Base-by-base conservation (phyloP, 2,797 vertebrate genomes). In the Scarus forsteni region DNA sequence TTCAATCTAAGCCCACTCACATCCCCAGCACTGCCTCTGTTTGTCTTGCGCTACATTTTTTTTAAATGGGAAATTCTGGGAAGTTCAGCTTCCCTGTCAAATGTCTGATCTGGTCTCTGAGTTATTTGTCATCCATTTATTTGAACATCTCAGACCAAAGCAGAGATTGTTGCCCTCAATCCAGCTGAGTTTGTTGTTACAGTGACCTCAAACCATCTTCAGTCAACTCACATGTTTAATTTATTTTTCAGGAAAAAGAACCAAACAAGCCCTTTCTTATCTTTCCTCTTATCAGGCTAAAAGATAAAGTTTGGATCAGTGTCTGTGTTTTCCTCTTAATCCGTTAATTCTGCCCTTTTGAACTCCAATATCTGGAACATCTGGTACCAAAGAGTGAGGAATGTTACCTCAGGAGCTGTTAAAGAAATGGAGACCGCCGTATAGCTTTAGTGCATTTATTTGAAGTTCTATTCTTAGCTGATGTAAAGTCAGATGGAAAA, bases 401-500 rank as follows among this genome's bases (percentile, higher is more conserved):
- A 82, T 79, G 73, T 76, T 66, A 79, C 66, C 51, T 76, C 46
- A 1, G 4, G 35, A 34, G 13, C 50, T 50, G 62, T 77, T 64
- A 80, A 87, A 73, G 74, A 53, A 60, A 61, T 27, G 8, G 80
- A 80, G 52, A 74, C 44, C 39, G 59, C 39, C 1, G 10, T 70
- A 62, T 64, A 78, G 75, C 51, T 66, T 76, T 19, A 34, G 49
- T 54, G 45, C 79, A 75, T 81, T 88, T 90, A 77, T 81, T 77
- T 85, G 70, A 85, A 46, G 66, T 78, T 83, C 84, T 90, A 89
- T 90, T 91, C 66, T 86, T 86, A 77, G 81, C 1, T 10, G 73
- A 74, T 42, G 68, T 60, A 74, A 88, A 84, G 80, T 83, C 79
- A 84, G 73, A 72, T 75, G 82, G 81, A 89, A 90, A 86, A 88